Conservation (phyloP, 1,140 invertebrate species). For the Propsilocerus akamusi region DNA sequence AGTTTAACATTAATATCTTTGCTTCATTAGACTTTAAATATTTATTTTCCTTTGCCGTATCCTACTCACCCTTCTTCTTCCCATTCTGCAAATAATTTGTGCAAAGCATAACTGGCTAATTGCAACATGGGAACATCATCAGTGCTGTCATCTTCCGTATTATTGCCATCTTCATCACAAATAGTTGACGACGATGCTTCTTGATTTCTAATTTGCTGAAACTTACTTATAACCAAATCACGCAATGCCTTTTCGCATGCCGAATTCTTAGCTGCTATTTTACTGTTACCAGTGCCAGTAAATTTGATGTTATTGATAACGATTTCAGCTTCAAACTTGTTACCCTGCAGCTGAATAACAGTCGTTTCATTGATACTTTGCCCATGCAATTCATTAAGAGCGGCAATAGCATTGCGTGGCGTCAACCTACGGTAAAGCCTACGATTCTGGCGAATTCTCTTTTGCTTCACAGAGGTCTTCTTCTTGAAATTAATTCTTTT, state of each 20-base stretch:
- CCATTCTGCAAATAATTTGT: slow-evolving; percentile 58
- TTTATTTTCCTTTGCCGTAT: too few relatives aligned
- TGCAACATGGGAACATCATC: slow-evolving; percentile 52
- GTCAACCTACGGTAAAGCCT: slow-evolving; percentile 42
- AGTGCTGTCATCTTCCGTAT: slow-evolving; percentile 10
- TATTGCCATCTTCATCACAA: slow-evolving; percentile 9
- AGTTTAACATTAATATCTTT: too few relatives aligned
- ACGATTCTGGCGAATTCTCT: slow-evolving; percentile 45
- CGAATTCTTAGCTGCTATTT: slow-evolving; percentile 33
- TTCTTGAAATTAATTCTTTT: slow-evolving; percentile 1
- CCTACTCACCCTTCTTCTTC: slow-evolving; percentile 47
- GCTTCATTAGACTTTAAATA: too few relatives aligned
- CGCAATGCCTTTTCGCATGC: slow-evolving; percentile 55
- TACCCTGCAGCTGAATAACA: slow-evolving; percentile 16
- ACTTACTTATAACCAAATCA: slow-evolving; percentile 44
- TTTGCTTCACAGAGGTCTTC: slow-evolving; percentile 20
- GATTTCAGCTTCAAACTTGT: slow-evolving; percentile 20
- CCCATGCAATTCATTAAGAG: slow-evolving; percentile 61
- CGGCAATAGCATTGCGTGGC: slow-evolving; percentile 73
- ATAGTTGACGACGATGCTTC: background rate
- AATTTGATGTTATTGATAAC: slow-evolving; percentile 19
- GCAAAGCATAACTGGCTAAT: slow-evolving; percentile 51
- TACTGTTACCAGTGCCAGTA: slow-evolving; percentile 26
- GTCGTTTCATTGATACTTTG: slow-evolving; percentile 19
- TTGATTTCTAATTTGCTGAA: slow-evolving; percentile 29